Evolutionary conservation across 2,113 vertebrate genomes (phyloP).

Genomic region (Pomatostomus ruficeps): DNA sequence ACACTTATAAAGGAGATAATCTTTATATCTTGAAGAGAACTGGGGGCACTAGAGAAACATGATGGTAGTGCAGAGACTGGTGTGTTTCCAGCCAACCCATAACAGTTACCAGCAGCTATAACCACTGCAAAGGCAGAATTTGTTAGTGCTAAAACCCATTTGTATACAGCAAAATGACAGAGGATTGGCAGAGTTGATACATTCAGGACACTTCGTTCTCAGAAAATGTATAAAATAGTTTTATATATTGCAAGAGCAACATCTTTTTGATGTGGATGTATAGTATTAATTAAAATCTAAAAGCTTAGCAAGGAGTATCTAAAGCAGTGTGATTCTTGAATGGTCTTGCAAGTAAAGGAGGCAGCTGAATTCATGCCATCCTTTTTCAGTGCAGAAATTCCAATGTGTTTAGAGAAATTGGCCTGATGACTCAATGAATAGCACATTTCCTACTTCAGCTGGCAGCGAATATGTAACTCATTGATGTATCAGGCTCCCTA

Average conservation of each 20-base stretch:
- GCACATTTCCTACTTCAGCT: not conserved
- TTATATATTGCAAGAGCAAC: not conserved
- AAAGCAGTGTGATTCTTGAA: not conserved
- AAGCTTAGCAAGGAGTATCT: not conserved
- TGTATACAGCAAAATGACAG: not conserved
- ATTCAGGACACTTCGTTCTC: not conserved
- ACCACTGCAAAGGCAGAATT: not conserved
- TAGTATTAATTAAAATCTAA: not conserved
- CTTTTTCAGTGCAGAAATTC: not conserved
- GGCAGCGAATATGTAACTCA: not conserved
- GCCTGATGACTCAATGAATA: not conserved
- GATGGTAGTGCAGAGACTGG: not conserved
- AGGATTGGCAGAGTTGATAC: not conserved
- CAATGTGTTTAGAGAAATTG: not conserved
- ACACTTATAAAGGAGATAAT: not conserved
- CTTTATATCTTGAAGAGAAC: not conserved
- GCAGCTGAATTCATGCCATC: not conserved
- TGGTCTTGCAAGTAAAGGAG: not conserved
- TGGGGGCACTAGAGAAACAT: not conserved
- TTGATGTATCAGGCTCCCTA: not conserved
- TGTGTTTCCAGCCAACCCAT: not conserved
- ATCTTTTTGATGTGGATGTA: not conserved
- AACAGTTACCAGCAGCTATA: not conserved
- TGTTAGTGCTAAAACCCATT: not conserved
- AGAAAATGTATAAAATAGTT: not conserved